These are phyloP conservation scores for Nannobrachium achirus DNA, from an alignment of 2,113 vertebrate genomes.

Conservation along the genomic window DNA sequence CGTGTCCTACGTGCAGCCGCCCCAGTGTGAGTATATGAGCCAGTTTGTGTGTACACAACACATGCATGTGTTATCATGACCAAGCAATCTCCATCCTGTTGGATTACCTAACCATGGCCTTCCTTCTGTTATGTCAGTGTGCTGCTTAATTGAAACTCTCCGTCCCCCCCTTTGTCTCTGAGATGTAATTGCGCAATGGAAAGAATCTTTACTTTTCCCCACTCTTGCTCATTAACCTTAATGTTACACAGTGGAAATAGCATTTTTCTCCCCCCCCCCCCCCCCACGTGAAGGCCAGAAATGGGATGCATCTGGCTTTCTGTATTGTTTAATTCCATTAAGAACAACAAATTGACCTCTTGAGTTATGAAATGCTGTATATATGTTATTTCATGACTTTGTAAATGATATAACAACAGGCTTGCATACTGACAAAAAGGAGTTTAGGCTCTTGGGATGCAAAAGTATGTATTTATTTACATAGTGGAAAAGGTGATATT, in stretches of 20 bases:
- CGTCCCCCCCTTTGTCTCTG: background rate
- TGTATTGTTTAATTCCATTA: background rate
- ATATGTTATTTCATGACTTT: background rate
- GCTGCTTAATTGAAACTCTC: constrained; percentile 22
- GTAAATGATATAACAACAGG: too few relatives aligned
- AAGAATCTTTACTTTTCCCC: background rate
- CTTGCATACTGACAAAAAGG: too few relatives aligned
- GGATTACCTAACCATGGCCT: constrained; percentile 44
- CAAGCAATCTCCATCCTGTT: constrained; percentile 40
- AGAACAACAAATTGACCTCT: background rate
- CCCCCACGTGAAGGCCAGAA: too few relatives aligned
- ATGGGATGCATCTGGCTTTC: background rate
- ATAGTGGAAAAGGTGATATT: too few relatives aligned
- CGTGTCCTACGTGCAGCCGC: constrained; percentile 32
- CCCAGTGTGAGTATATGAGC: too few relatives aligned
- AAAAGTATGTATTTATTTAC: too few relatives aligned
- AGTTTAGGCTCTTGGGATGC: too few relatives aligned
- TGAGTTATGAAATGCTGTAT: constrained; percentile 22
- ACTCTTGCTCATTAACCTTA: background rate
- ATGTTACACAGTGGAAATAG: background rate
- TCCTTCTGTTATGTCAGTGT: constrained; percentile 48
- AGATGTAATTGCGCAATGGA: constrained; percentile 23
- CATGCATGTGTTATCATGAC: constrained; percentile 47
- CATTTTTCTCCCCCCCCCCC: background rate
- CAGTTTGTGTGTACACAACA: too few relatives aligned